These are phyloP conservation scores for Coracopsis vasa DNA, from an alignment of 2,113 vertebrate genomes.

Conservation along the genomic window DNA sequence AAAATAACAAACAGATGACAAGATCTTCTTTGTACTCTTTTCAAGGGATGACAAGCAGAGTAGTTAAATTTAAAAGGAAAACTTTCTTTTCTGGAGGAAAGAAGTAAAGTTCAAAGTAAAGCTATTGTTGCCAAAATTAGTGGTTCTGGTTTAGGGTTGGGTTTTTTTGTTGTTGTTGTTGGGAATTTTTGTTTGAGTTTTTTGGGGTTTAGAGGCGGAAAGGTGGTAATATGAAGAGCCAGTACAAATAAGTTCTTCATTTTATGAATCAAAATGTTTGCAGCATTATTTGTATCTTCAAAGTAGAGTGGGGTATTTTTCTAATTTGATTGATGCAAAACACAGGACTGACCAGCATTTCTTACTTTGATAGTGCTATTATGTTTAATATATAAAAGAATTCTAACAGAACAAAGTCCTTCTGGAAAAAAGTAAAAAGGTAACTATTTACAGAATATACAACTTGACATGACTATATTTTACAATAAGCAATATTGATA, in stretches of 20 bases:
- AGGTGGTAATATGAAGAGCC: neutral
- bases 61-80: neutral
- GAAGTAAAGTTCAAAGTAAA: neutral
- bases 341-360: neutral
- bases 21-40: neutral
- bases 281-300: neutral
- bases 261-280: neutral
- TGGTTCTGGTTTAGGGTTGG: neutral
- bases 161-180: neutral
- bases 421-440: neutral
- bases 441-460: neutral
- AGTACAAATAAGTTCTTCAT: neutral
- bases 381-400: neutral
- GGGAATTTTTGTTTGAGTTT: neutral
- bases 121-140: neutral
- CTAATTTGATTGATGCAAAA: neutral
- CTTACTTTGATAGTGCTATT: neutral
- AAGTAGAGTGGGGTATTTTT: accelerated
- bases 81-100: neutral
- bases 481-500: neutral
- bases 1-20: neutral
- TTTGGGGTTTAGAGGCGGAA: neutral
- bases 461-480: neutral
- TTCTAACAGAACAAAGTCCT: neutral
- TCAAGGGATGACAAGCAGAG: neutral